Base-by-base conservation (phyloP, 1,140 invertebrate genomes). In the Condylostylus longicornis region DNA sequence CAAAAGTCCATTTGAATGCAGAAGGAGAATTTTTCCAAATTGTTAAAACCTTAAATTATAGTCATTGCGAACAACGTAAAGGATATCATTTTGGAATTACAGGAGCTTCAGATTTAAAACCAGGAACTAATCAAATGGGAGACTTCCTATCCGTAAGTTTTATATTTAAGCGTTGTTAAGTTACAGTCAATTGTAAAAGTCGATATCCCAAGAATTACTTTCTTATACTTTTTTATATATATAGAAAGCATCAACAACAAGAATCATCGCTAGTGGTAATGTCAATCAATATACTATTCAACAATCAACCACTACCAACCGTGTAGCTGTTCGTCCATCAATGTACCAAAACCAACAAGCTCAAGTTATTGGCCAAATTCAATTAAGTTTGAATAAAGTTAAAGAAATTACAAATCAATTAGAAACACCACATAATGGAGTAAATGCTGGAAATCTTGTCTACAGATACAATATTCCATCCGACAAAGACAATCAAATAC, bases 1-100 rank as follows among this genome's bases (percentile, higher is more conserved):
- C 5, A 17, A 2, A 18, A 3, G 17, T 15, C 9, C 3, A 13
- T 14, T 9, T 32, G 4, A 8, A 5, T 7, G 71, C 72, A 4
- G 54, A 68, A 18, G 45, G 62, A 22, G 14, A 30, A 17, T 59
- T 72, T 3, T 65, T 76, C 33, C 66, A 75, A 40, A 65, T 82
- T 21, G 64, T 68, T 10, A 81, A 81, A 49, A 72, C 64, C 28
- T 75, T 69, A 43, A 74, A 79, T 55, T 79, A 70, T 47, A 67
- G 56, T 14, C 70, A 71, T 23, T 74, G 74, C 51, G 65, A 72
- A 6, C 59, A 70, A 35, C 58, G 65, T 39, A 56, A 70, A n/a
- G 63, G 57, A 7, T 77, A 75, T 44, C 68, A 75, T 48, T 73
- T 65, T 43, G 75, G 75, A 33, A 61, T 76, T 20, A 65, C 60